Evolutionary conservation across 2,113 vertebrate species (phyloP), one percentile per base, ranked within the genome.

Genomic region (Cichladusa arquata): DNA sequence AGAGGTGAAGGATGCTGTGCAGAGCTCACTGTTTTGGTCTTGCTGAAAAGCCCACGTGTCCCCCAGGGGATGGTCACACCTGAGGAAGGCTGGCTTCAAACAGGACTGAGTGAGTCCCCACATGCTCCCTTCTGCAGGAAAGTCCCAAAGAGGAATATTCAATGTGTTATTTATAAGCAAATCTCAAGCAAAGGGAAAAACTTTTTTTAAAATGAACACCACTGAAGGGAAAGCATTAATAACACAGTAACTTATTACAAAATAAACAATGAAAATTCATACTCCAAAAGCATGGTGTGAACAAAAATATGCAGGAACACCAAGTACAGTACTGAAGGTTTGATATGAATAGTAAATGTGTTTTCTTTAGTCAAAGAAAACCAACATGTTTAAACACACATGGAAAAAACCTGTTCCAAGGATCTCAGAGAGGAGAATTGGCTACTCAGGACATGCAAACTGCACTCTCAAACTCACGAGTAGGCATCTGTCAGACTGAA

Each of bases 231-330:
- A 80, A 81, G 11, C 33, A 78, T 62, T 93, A 93, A 80, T 48
- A 92, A 74, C 56, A 74, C 57, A 56, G 57, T 61, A 86, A 84
- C 48, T 92, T 90, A 81, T 3, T 65, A 74, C 22, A 81, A 91
- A 94, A 83, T 62, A 96, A 83, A 90, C 28, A 83, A 78, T 40
- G 56, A 73, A 95, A 90, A 92, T 88, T 74, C 79, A 74, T 73
- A 83, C 53, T 57, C 44, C 56, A 66, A 47, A 86, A 84, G 45
- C 48, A 65, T 25, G 48, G 12, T 60, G 45, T 14, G 44, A 93
- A 83, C 44, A 96, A 81, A 96, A 90, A 88, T 76, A 94, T 61
- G 44, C 65, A 94, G 57, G 65, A 92, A 90, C 51, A 86, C n/a
- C 69, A 88, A 88, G 67, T 78, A 73, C 47, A n/a, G 34, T 16